These are phyloP conservation scores for Uloborus plumipes DNA, from an alignment of 2,888 invertebrate genomes.

Conservation along the genomic window DNA sequence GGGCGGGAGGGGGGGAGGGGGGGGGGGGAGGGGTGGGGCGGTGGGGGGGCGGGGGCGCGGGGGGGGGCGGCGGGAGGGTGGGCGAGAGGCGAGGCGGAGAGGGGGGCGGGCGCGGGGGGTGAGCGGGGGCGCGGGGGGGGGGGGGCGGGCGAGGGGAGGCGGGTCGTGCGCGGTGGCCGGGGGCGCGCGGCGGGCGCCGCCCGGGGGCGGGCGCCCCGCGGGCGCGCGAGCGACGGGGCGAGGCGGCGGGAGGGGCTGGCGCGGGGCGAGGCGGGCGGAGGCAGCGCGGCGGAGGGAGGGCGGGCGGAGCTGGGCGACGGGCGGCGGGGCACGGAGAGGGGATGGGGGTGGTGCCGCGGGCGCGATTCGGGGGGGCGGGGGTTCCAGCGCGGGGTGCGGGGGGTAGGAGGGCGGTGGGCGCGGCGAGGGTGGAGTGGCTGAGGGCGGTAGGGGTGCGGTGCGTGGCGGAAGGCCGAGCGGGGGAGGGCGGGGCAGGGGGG, in stretches of 20 bases:
- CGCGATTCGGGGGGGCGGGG: neutral
- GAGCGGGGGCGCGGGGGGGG: neutral
- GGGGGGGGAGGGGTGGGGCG: neutral
- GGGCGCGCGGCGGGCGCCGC: neutral
- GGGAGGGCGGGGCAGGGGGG: neutral
- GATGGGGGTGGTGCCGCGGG: neutral
- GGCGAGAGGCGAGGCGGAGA: neutral
- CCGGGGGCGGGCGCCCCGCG: neutral
- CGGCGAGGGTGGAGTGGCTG: neutral
- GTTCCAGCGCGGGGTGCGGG: neutral
- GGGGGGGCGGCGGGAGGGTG: neutral
- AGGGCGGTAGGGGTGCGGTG: neutral
- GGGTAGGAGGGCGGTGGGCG: neutral
- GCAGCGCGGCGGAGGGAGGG: neutral
- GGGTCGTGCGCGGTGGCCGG: neutral
- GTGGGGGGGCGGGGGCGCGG: too few relatives aligned
- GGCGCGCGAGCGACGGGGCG: neutral
- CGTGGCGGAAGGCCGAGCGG: neutral
- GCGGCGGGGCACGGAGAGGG: neutral
- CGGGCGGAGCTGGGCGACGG: neutral
- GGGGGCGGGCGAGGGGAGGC: neutral
- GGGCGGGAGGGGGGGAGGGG: too few relatives aligned
- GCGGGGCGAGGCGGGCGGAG: neutral
- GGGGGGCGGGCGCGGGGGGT: neutral
- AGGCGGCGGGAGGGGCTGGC: neutral